phyloP scores from a whole-genome alignment of 2,113 vertebrate species.

The Sorex araneus region DNA sequence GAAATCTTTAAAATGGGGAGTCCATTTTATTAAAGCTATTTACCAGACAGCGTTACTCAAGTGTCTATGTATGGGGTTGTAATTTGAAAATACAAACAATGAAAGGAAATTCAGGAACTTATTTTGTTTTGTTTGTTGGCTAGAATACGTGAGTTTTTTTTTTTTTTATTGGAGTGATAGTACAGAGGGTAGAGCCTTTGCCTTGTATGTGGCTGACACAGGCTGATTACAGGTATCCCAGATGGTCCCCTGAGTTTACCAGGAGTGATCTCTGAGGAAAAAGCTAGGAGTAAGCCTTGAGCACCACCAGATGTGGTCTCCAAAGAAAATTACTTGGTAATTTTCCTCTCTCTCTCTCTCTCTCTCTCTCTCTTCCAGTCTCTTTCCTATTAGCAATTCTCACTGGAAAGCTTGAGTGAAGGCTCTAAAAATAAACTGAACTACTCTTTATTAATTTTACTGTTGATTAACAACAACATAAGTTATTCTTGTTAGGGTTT shows the following conservation, averaged over 20 bases:
- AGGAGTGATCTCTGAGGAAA: too few species aligned
- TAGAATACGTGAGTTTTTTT: background rate
- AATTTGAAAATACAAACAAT: conserved; percentile 26
- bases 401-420: background rate
- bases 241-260: too few species aligned
- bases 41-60: conserved; percentile 5
- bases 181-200: too few species aligned
- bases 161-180: background rate
- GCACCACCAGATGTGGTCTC: too few species aligned
- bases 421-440: background rate
- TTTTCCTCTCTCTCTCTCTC: too few species aligned
- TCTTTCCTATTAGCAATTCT: background rate
- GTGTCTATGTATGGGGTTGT: background rate
- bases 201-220: too few species aligned
- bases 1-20: background rate
- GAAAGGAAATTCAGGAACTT: background rate
- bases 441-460: background rate
- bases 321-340: too few species aligned
- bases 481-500: background rate
- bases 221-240: too few species aligned
- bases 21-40: conserved; percentile 8
- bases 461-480: conserved; percentile 18
- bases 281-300: too few species aligned
- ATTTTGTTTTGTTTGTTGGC: background rate
- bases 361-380: too few species aligned